These are phyloP conservation scores for Cygnus olor DNA, from an alignment of 2,797 vertebrate genomes.

Conservation along the genomic window DNA sequence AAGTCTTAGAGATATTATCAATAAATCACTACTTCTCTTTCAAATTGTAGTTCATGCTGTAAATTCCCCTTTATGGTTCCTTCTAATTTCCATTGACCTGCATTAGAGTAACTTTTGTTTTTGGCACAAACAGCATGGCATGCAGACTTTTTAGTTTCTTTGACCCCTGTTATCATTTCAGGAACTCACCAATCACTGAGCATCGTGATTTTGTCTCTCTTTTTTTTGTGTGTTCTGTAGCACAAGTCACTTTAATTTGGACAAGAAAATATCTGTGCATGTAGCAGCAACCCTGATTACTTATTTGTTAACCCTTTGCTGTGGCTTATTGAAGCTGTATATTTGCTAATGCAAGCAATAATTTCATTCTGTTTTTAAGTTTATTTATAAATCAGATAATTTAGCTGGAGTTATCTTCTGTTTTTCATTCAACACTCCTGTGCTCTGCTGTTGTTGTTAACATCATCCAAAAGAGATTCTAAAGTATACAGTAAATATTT, in stretches of 20 bases:
- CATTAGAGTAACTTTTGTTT: constrained; percentile 34
- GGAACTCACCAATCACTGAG: constrained; percentile 44
- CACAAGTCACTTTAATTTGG: constrained; percentile 13
- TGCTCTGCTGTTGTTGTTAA: neutral
- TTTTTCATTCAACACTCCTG: neutral
- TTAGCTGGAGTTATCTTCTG: neutral
- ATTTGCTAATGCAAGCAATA: neutral
- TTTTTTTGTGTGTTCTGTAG: neutral
- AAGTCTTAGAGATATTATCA: neutral
- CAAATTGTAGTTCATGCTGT: neutral
- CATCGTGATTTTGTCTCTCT: neutral
- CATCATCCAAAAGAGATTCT: neutral
- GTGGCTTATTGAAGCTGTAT: neutral
- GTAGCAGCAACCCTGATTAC: neutral
- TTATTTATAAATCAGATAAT: neutral
- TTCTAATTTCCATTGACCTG: neutral
- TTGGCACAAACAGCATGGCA: neutral
- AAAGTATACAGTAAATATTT: neutral
- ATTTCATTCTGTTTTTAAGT: neutral
- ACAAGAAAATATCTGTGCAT: neutral
- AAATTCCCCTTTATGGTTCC: neutral
- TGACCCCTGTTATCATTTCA: constrained; percentile 15
- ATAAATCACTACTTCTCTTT: neutral
- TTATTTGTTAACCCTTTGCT: constrained; percentile 1
- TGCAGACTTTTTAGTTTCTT: constrained; percentile 28